Percentiles rank a stretch among this genome's conserved stretches.
phyloP scores from a whole-genome alignment of 1,140 invertebrate genomes.

The Lepidurus arcticus region DNA sequence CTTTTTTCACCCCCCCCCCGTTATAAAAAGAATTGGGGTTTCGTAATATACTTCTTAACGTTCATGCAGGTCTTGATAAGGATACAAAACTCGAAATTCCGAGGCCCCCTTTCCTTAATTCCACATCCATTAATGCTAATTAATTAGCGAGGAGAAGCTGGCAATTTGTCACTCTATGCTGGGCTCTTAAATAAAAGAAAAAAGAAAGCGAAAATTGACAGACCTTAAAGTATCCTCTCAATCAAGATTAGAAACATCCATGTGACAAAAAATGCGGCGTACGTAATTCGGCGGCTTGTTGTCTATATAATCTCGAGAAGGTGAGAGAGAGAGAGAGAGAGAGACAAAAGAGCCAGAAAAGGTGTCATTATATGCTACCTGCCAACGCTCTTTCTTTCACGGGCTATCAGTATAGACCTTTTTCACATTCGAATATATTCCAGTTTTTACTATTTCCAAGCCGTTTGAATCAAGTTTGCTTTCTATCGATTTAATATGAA shows the following conservation, averaged over 20 bases:
- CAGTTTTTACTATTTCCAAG: too few species aligned
- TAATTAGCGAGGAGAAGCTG: not conserved
- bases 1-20: not conserved
- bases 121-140: not conserved
- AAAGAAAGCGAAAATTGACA: not conserved
- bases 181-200: not conserved
- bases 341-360: not conserved
- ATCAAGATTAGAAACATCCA: not conserved
- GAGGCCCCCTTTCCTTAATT: not conserved
- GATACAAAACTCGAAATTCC: too few species aligned
- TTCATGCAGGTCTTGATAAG: too few species aligned
- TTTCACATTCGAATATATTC: not conserved
- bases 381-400: not conserved
- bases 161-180: not conserved
- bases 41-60: not conserved
- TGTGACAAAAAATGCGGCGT: not conserved
- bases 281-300: conserved; percentile 18
- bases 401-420: not conserved
- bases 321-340: not conserved
- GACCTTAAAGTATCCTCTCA: not conserved
- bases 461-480: too few species aligned
- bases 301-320: not conserved
- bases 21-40: not conserved
- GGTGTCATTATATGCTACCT: conserved; percentile 16
- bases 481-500: too few species aligned